Percentiles rank a stretch among this genome's conserved stretches.
Conservation (phyloP, 2,888 invertebrate genomes). For the Microplitis manilae region DNA sequence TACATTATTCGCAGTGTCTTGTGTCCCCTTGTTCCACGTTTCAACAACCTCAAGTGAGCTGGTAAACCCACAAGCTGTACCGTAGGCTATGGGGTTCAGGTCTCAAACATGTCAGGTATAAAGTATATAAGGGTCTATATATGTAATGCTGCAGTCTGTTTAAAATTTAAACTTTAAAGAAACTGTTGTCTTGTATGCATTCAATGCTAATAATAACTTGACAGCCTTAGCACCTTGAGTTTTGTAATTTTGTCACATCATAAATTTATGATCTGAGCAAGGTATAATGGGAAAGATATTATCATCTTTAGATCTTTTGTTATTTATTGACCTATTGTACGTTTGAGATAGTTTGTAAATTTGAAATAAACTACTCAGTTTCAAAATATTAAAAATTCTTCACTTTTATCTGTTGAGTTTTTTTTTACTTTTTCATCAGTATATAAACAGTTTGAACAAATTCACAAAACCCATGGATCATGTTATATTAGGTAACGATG, state of each 20-base stretch:
- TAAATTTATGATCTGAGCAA: not conserved
- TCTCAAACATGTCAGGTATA: slow-evolving; percentile 1
- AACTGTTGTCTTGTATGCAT: not conserved
- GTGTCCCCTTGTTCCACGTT: slow-evolving; percentile 12
- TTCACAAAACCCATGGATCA: too few species aligned
- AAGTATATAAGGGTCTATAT: not conserved
- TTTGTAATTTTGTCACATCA: not conserved
- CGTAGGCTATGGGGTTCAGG: not conserved
- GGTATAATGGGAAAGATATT: not conserved
- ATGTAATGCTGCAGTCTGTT: not conserved
- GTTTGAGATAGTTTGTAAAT: not conserved
- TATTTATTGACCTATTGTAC: not conserved
- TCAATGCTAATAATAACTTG: slow-evolving; percentile 1
- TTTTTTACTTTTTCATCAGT: too few species aligned
- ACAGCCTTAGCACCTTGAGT: not conserved
- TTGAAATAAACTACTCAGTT: too few species aligned
- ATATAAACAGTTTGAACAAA: too few species aligned
- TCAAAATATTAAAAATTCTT: too few species aligned
- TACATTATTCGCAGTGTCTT: not conserved
- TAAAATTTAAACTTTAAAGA: not conserved
- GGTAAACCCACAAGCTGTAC: not conserved
- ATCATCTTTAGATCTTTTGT: not conserved
- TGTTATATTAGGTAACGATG: too few species aligned
- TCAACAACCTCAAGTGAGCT: slow-evolving; percentile 11
- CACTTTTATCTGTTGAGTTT: too few species aligned